Conservation (phyloP, 2,113 vertebrate genomes). For the Pluvianellus socialis region DNA sequence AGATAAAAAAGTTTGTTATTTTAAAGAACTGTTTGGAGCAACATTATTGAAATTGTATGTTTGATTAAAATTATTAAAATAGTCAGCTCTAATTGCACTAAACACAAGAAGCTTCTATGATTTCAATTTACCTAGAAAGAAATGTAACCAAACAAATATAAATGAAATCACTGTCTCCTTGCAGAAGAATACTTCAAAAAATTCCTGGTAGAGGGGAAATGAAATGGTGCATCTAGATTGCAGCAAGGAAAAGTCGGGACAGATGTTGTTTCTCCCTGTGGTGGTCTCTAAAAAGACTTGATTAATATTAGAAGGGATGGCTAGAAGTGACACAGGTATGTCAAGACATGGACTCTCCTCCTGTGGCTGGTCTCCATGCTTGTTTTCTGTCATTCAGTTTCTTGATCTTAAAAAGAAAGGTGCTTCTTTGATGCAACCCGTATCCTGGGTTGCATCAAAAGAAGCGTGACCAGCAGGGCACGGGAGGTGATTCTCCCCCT, state of each 20-base stretch:
- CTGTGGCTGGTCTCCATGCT: neutral
- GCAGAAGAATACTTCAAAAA: neutral
- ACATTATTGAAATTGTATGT: neutral
- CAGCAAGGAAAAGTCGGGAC: neutral
- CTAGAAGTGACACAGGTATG: neutral
- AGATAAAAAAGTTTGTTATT: neutral
- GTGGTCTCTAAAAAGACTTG: neutral
- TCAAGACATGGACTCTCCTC: neutral
- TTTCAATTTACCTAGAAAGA: neutral
- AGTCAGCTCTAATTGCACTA: neutral
- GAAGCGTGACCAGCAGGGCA: too few species aligned
- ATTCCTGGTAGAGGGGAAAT: neutral
- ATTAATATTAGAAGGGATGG: neutral
- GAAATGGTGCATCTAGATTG: neutral
- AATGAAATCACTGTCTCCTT: neutral
- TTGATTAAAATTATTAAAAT: neutral
- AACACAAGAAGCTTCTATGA: neutral
- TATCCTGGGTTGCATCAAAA: too few species aligned
- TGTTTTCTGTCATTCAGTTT: neutral
- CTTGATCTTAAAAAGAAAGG: neutral
- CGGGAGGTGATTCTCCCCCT: too few species aligned
- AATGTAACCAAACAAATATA: neutral
- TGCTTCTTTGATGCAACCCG: too few species aligned
- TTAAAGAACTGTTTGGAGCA: neutral
- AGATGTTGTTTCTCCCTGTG: neutral